A percentile compares a stretch with the other conserved stretches of the same genome.
Conservation (phyloP, 2,113 vertebrate genomes). For the Xyrauchen texanus region DNA sequence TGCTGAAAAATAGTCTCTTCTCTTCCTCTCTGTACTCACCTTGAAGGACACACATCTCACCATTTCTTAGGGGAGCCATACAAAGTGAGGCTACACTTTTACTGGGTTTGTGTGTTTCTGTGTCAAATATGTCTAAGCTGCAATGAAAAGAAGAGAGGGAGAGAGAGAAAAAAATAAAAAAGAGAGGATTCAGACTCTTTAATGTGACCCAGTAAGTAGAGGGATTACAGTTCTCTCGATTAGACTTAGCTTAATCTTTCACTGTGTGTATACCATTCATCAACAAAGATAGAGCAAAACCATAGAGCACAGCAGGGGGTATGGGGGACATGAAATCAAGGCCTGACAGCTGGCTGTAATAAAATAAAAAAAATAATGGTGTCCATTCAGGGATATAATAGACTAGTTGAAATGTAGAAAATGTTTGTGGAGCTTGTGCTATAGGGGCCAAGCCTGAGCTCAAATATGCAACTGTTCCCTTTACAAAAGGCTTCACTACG, state of each 20-base stretch:
- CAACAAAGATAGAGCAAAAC: conserved; percentile 18
- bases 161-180: not conserved
- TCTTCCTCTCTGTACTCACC: not conserved
- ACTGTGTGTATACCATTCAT: conserved; percentile 32
- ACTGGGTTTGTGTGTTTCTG: conserved; percentile 50
- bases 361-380: not conserved
- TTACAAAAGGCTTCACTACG: too few relatives aligned
- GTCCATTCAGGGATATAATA: not conserved
- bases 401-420: not conserved
- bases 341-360: conserved; percentile 24
- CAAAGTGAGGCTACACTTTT: conserved; percentile 8
- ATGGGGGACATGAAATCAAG: not conserved
- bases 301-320: conserved; percentile 24
- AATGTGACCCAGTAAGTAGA: conserved; percentile 47
- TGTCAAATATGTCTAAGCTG: conserved; percentile 37
- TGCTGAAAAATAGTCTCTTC: not conserved
- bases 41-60: conserved; percentile 1
- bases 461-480: not conserved
- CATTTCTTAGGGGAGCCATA: not conserved
- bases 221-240: conserved; percentile 47
- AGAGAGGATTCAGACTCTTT: conserved; percentile 34
- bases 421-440: not conserved
- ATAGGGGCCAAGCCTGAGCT: not conserved
- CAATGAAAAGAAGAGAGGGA: conserved; percentile 2
- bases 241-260: conserved; percentile 35